Conservation (phyloP, 2,888 invertebrate species). For the Parascotia fuliginaria region DNA sequence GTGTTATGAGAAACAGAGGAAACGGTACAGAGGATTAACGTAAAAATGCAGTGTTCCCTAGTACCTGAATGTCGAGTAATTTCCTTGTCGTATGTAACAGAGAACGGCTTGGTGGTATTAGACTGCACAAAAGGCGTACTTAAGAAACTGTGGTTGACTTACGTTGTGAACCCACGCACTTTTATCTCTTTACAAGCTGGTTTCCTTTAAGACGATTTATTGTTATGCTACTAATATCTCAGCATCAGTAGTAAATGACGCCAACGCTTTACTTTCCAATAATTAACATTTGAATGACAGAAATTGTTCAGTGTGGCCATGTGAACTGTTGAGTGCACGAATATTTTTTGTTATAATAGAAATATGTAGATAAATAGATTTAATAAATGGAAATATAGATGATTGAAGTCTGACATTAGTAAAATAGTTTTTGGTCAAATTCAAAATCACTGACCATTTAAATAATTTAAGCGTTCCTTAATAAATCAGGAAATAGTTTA, state of each 20-base stretch:
- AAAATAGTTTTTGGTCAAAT: too few relatives aligned
- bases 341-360: slow-evolving; percentile 3
- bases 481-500: background rate
- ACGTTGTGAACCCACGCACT: slow-evolving; percentile 73
- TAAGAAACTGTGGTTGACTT: slow-evolving; percentile 71
- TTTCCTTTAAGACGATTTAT: slow-evolving; percentile 79
- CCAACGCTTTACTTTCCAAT: slow-evolving; percentile 73
- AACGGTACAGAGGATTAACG: slow-evolving; percentile 2
- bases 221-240: slow-evolving; percentile 77
- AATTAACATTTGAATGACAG: slow-evolving; percentile 71
- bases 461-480: too few relatives aligned
- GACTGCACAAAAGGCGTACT: slow-evolving; percentile 74
- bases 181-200: slow-evolving; percentile 80
- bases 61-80: slow-evolving; percentile 41
- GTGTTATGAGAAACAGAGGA: slow-evolving; percentile 1
- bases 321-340: slow-evolving; percentile 25
- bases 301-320: slow-evolving; percentile 35
- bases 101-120: slow-evolving; percentile 53
- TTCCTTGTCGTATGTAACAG: slow-evolving; percentile 34
- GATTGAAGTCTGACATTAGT: too few relatives aligned
- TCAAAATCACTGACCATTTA: too few relatives aligned
- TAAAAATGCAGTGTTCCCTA: slow-evolving; percentile 8
- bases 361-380: background rate
- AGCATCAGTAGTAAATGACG: slow-evolving; percentile 64
- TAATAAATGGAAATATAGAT: background rate